phyloP scores from a whole-genome alignment of 1,140 invertebrate genomes.

The Sarcophaga peregrina region DNA sequence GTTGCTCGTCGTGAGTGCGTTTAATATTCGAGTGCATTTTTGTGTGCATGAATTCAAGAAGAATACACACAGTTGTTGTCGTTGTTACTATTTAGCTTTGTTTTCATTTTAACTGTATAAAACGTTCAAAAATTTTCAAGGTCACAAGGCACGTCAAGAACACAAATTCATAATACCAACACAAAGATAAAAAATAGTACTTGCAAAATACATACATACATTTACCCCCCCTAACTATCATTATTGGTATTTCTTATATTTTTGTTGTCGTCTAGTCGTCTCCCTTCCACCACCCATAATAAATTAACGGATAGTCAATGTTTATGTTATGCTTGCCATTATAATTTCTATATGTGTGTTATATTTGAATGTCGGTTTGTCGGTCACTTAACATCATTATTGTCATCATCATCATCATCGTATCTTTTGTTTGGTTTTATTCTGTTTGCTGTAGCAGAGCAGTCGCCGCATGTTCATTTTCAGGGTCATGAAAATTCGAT shows the following conservation, averaged over 20 bases:
- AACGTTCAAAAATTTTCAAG: slow-evolving; percentile 33
- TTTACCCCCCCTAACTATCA: too few relatives aligned
- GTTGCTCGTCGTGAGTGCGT: neutral
- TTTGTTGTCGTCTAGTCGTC: neutral
- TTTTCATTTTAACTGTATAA: slow-evolving; percentile 33
- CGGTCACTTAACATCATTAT: slow-evolving; percentile 8
- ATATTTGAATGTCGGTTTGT: slow-evolving; percentile 9
- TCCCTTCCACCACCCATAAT: neutral
- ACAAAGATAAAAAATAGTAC: neutral
- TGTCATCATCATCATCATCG: neutral
- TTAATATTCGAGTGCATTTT: neutral
- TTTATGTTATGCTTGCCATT: neutral
- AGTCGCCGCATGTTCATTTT: neutral
- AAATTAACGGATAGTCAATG: neutral
- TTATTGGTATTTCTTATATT: too few relatives aligned
- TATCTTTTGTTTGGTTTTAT: neutral
- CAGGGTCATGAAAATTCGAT: slow-evolving; percentile 45
- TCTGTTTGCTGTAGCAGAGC: neutral
- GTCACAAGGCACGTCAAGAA: slow-evolving; percentile 40
- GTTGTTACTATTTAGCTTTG: slow-evolving; percentile 14
- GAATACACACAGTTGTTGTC: neutral
- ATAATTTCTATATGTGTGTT: too few relatives aligned
- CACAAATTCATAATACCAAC: slow-evolving; percentile 3
- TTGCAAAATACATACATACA: too few relatives aligned
- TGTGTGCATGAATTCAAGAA: neutral